Percentiles rank a stretch among this genome's conserved stretches.
phyloP scores from a whole-genome alignment of 2,888 invertebrate species.

The Mesorhabditis belari region DNA sequence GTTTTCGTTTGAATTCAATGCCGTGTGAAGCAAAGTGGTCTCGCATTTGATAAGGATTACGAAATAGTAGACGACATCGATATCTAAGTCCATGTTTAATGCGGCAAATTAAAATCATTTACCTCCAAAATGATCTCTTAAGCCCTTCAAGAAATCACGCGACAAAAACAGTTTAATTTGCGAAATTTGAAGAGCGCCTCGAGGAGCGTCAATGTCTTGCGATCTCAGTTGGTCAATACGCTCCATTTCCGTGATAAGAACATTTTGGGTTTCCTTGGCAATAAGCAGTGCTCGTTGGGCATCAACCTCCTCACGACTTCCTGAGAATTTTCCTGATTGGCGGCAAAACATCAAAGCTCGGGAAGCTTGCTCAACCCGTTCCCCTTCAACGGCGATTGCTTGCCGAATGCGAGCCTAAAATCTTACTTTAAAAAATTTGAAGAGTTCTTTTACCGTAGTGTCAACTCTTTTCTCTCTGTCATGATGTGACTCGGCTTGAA shows the following conservation, averaged over 20 bases:
- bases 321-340: not conserved
- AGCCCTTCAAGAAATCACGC: not conserved
- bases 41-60: not conserved
- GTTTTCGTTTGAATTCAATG: not conserved
- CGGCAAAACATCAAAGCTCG: not conserved
- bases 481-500: no score
- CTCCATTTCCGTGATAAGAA: not conserved
- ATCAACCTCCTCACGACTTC: not conserved
- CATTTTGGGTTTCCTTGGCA: not conserved
- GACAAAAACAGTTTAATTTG: not conserved
- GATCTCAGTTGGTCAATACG: not conserved
- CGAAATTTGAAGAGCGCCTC: not conserved
- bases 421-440: no score
- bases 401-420: not conserved
- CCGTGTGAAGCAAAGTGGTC: not conserved
- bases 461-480: no score
- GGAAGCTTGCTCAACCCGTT: not conserved
- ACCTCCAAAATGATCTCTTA: not conserved
- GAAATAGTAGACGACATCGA: not conserved
- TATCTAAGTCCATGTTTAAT: not conserved
- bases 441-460: no score
- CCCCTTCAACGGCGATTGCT: not conserved
- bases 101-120: not conserved
- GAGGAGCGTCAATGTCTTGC: not conserved
- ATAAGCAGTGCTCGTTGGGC: not conserved